These are phyloP conservation scores for Lepidochrysops patricia DNA, from an alignment of 2,888 invertebrate species.

Conservation along the genomic window DNA sequence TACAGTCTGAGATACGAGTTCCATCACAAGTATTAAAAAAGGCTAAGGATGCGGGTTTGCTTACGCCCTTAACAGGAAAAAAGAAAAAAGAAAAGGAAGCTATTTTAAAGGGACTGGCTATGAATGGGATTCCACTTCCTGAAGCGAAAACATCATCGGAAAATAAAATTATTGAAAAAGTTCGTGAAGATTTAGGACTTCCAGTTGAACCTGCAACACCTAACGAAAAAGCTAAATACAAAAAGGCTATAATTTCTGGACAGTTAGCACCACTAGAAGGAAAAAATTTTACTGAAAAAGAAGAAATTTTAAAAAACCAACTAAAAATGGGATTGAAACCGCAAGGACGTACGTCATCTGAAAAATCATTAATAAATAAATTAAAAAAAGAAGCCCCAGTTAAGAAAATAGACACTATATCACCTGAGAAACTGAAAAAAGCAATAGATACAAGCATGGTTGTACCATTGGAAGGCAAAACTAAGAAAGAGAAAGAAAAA, in stretches of 20 bases:
- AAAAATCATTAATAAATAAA: conserved; percentile 16
- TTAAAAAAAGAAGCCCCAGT: conserved; percentile 3
- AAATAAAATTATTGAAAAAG: conserved; percentile 24
- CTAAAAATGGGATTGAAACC: conserved; percentile 16
- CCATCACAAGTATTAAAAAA: conserved; percentile 24
- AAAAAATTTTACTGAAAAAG: conserved; percentile 26
- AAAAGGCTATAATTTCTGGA: conserved; percentile 29
- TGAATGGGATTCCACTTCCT: conserved; percentile 28
- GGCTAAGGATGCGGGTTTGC: conserved; percentile 27
- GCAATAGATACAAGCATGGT: conserved; percentile 28
- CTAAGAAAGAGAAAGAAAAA: conserved; percentile 22
- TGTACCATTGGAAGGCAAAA: conserved; percentile 31
- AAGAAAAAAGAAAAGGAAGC: conserved; percentile 19
- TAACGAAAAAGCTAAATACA: conserved; percentile 26
- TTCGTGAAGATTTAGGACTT: conserved; percentile 24
- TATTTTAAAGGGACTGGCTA: conserved; percentile 25
- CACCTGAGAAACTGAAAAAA: conserved; percentile 21
- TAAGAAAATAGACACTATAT: background rate
- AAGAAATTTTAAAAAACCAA: conserved; percentile 18
- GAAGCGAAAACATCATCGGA: conserved; percentile 30
- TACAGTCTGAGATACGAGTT: conserved; percentile 17
- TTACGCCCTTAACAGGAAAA: conserved; percentile 25
- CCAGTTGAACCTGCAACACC: conserved; percentile 22
- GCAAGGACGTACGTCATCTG: conserved; percentile 17
- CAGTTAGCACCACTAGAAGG: conserved; percentile 30